These are phyloP conservation scores for Pampusana beccarii DNA, from an alignment of 2,113 vertebrate species.

Conservation along the genomic window DNA sequence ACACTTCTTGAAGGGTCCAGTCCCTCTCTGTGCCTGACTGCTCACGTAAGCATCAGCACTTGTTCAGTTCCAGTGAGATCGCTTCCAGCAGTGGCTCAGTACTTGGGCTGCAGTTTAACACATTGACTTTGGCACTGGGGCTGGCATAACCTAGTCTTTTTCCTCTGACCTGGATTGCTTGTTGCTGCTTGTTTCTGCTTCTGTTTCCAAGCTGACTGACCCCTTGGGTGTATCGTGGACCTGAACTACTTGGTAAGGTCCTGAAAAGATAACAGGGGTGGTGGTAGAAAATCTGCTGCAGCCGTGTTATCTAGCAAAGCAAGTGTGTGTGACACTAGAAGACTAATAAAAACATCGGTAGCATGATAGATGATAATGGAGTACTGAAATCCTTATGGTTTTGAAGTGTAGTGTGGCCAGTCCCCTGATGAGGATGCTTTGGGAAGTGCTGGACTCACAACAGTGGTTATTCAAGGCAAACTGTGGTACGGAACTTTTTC, in stretches of 20 bases:
- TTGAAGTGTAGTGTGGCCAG: neutral
- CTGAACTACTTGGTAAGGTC: neutral
- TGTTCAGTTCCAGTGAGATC: neutral
- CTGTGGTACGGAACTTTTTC: neutral
- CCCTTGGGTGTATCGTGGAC: neutral
- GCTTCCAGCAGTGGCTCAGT: neutral
- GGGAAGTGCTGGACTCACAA: neutral
- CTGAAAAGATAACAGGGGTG: neutral
- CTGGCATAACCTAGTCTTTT: neutral
- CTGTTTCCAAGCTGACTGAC: neutral
- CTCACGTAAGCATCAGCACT: neutral
- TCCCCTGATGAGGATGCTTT: neutral
- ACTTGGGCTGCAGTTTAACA: neutral
- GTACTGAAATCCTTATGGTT: neutral
- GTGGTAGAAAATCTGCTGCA: neutral
- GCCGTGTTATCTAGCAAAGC: neutral
- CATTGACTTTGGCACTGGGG: neutral
- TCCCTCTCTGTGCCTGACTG: neutral
- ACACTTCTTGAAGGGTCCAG: neutral
- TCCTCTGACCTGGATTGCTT: neutral
- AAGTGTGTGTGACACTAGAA: neutral
- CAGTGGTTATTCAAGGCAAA: neutral
- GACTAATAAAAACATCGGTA: neutral
- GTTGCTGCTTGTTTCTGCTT: neutral
- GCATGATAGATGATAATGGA: neutral